Percentiles rank a stretch among this genome's conserved stretches.
These are phyloP conservation scores for Neofelis nebulosa DNA, from an alignment of 2,113 vertebrate species.

Conservation along the genomic window DNA sequence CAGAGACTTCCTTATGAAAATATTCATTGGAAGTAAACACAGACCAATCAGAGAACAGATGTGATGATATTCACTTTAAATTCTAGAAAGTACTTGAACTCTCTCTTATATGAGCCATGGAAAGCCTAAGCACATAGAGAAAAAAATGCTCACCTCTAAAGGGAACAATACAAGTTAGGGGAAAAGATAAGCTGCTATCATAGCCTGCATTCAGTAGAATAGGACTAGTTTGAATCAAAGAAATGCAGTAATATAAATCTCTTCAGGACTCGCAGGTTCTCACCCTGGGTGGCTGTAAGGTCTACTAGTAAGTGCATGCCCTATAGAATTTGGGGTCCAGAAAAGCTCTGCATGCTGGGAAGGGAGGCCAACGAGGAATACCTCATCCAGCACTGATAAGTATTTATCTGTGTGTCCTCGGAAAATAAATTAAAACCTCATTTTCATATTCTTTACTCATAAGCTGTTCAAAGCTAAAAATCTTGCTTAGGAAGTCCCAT, in stretches of 20 bases:
- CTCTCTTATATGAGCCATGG: not conserved
- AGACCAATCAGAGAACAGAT: not conserved
- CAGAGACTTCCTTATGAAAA: not conserved
- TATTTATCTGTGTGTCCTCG: not conserved
- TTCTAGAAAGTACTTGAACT: not conserved
- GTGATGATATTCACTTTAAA: not conserved
- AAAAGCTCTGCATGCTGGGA: not conserved
- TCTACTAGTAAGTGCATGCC: not conserved
- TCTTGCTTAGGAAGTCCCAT: not conserved
- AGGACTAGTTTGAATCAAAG: not conserved
- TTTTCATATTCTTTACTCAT: not conserved
- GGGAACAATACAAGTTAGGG: not conserved
- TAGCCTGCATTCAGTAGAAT: not conserved
- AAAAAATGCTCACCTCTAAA: not conserved
- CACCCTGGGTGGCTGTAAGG: not conserved
- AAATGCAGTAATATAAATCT: not conserved
- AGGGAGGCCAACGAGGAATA: not conserved
- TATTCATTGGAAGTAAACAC: not conserved
- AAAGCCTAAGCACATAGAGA: not conserved
- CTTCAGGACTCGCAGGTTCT: not conserved
- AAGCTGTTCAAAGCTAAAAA: not conserved
- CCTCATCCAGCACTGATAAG: not conserved
- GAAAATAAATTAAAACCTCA: conserved; percentile 9
- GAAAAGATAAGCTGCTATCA: not conserved
- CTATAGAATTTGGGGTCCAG: not conserved